Evolutionary conservation across 2,797 vertebrate genomes (phyloP).

Genomic region (Tauraco hartlaubi): DNA sequence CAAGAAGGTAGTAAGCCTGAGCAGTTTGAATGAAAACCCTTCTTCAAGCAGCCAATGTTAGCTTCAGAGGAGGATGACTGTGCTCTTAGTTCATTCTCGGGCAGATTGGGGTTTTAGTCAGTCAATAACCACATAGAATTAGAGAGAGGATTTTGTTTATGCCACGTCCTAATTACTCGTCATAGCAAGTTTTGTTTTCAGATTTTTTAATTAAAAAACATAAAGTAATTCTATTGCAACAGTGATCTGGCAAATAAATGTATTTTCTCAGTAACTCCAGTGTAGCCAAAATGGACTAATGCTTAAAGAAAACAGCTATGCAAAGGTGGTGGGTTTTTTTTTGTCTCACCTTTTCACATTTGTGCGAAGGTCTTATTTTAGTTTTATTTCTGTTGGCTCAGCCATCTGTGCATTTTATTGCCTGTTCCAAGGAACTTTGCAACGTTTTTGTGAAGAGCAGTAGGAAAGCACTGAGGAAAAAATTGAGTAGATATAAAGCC

Average conservation of each 20-base stretch:
- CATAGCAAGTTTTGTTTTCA: neutral
- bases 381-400: conserved; percentile 37
- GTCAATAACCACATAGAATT: neutral
- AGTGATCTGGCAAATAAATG: neutral
- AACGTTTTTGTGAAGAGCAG: conserved; percentile 25
- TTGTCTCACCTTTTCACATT: conserved; percentile 2
- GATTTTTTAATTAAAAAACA: neutral
- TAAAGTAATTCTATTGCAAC: neutral
- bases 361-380: conserved; percentile 18
- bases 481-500: conserved; percentile 38
- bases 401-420: conserved; percentile 51
- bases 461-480: conserved; percentile 43
- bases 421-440: conserved; percentile 32
- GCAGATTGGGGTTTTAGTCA: neutral
- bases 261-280: neutral
- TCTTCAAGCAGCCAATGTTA: neutral
- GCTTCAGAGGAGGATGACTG: neutral
- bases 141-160: neutral
- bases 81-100: neutral
- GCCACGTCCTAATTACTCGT: fast-evolving
- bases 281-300: neutral
- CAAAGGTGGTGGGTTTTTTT: neutral
- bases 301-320: neutral
- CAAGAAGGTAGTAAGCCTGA: neutral
- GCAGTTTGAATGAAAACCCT: neutral